Evolutionary conservation across 1,140 invertebrate species (phyloP).

Genomic region (Ditylenchus dipsaci): DNA sequence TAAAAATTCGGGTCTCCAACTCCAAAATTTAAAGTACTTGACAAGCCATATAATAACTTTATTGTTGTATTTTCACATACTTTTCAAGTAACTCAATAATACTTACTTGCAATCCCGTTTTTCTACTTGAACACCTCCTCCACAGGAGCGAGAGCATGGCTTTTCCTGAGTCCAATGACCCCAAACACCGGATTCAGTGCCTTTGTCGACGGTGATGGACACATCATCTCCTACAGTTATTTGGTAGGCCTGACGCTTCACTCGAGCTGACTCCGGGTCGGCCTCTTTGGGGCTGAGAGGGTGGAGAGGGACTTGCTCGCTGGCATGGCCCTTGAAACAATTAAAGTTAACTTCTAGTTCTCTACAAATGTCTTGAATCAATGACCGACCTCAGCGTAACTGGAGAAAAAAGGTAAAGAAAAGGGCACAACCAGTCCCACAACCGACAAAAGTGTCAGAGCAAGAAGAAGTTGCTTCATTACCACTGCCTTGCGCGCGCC

Average conservation of each 20-base stretch:
- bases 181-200: slow-evolving; percentile 70
- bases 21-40: background rate
- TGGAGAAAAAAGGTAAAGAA: background rate
- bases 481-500: too few species aligned
- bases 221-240: slow-evolving; percentile 48
- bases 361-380: background rate
- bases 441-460: too few species aligned
- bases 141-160: slow-evolving; percentile 76
- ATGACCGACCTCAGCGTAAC: background rate
- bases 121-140: slow-evolving; percentile 75
- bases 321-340: background rate
- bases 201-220: slow-evolving; percentile 49
- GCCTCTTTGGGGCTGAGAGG: slow-evolving; percentile 48
- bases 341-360: background rate
- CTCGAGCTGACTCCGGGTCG: slow-evolving; percentile 35
- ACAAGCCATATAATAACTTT: too few species aligned
- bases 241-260: slow-evolving; percentile 56
- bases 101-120: slow-evolving; percentile 68
- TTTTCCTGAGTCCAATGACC: slow-evolving; percentile 69
- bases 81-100: slow-evolving; percentile 3
- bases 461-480: too few species aligned
- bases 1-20: background rate
- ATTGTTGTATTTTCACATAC: background rate
- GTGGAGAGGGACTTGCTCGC: slow-evolving; percentile 13
- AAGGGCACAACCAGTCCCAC: background rate